Base-by-base conservation (phyloP, 2,113 vertebrate genomes). In the Alces alces region DNA sequence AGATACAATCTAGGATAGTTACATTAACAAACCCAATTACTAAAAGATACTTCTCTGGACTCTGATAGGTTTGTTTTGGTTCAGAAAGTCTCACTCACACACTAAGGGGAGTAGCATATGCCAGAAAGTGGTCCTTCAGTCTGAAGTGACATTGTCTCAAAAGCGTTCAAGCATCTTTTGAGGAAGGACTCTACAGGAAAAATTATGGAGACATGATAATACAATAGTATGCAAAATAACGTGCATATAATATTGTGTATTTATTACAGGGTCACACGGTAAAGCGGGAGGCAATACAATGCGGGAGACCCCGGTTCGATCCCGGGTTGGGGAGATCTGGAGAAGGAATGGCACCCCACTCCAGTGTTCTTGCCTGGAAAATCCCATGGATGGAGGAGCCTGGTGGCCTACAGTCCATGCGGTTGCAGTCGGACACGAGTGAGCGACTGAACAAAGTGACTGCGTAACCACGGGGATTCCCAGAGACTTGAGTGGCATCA, bases 161-260 rank as follows among this genome's bases (percentile, higher is more conserved):
- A 73, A 47, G 55, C 61, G 23, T 5, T 21, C 23, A 16, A 84
- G 64, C 45, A 36, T 10, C 85, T 86, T 73, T 64, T 64, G 55
- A 76, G 25, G 4, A 25, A n/a, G 39, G 12, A 19, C 9, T 45
- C 43, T 10, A 4, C 5, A 9, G 10, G 8, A 36, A 27, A 15
- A 36, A 39, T 83, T 27, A 16, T 6, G 50, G 87, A 36, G 57
- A 78, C 27, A 36, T 7, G 17, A 3, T 2, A 47, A 14, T 5
- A 1, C 10, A 19, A 55, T 0, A 15, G 43, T 23, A 52, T 1
- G n/a, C 5, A 21, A 19, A 5, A 13, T 2, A 14, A 36, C 1
- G 12, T 8, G 2, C 13, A 10, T 6, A 1, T 3, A 5, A 78
- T 2, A 28, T 6, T 15, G 0, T 14, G 3, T 7, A 14, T 8